These are phyloP conservation scores for Cyprinodon diabolis DNA, from an alignment of 2,797 vertebrate genomes.

Conservation along the genomic window DNA sequence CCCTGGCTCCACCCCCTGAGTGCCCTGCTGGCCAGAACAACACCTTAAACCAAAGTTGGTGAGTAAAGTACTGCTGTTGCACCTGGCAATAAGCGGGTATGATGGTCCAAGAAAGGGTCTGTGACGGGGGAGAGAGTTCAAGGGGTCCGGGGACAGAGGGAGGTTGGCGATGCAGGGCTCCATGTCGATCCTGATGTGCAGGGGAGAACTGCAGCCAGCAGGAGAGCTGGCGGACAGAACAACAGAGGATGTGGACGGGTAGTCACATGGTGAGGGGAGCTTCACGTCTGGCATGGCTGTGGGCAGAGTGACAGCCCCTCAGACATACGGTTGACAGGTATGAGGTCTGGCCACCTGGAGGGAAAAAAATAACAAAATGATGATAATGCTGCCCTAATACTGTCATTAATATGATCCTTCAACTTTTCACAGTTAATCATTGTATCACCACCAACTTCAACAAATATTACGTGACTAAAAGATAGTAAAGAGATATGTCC, in stretches of 20 bases:
- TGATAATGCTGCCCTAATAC: neutral
- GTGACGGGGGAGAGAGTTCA: conserved; percentile 73
- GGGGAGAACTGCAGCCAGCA: conserved; percentile 72
- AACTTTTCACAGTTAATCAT: neutral
- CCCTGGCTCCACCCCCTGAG: conserved; percentile 36
- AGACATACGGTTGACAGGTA: conserved; percentile 40
- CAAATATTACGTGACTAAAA: neutral
- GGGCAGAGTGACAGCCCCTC: conserved; percentile 50
- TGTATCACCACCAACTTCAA: neutral
- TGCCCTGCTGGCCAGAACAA: conserved; percentile 74
- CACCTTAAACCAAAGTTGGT: conserved; percentile 84
- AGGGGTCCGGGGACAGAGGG: conserved; percentile 77
- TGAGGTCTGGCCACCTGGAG: conserved; percentile 47
- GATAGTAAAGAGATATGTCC: neutral
- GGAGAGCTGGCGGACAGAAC: conserved; percentile 66
- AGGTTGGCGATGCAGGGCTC: conserved; percentile 79
- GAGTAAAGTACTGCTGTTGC: conserved; percentile 84
- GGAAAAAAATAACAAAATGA: conserved; percentile 14
- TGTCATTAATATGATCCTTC: neutral
- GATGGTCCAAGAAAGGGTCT: conserved; percentile 74
- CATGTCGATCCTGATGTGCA: conserved; percentile 73
- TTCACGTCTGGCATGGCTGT: conserved; percentile 82
- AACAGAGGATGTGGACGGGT: conserved; percentile 67
- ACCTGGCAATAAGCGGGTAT: conserved; percentile 68
- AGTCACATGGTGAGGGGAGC: conserved; percentile 82